Evolutionary conservation across 2,113 vertebrate genomes (phyloP).

Genomic region (Tonatia bakeri): DNA sequence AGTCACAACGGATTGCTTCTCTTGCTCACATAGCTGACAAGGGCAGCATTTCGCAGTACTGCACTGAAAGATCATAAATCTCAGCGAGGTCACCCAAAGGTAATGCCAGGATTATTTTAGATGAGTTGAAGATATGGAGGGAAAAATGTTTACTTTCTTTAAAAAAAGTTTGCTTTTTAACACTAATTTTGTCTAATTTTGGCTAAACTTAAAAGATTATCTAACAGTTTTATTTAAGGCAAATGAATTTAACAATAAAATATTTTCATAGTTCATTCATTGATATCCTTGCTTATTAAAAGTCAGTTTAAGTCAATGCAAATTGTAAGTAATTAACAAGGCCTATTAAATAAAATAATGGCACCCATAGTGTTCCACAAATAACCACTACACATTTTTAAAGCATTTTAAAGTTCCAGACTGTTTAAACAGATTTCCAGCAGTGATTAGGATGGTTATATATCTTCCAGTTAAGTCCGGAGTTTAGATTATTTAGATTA

Average conservation of each 20-base stretch:
- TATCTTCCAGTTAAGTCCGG: neutral
- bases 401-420: neutral
- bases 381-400: neutral
- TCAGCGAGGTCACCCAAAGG: slow-evolving; percentile 50
- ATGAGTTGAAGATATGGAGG: neutral
- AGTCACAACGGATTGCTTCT: slow-evolving; percentile 17
- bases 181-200: neutral
- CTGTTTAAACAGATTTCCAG: neutral
- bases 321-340: neutral
- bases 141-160: neutral
- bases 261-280: neutral
- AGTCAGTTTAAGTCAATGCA: neutral
- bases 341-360: neutral
- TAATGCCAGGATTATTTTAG: neutral
- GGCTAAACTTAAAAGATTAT: neutral
- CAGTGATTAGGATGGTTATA: neutral
- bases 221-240: neutral
- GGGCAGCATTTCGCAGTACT: neutral
- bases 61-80: neutral
- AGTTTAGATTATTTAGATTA: neutral
- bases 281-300: neutral
- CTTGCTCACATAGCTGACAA: neutral
- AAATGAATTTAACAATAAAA: slow-evolving; percentile 5
- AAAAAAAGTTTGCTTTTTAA: neutral
- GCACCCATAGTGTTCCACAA: neutral